Evolutionary conservation across 2,113 vertebrate genomes (phyloP).

Genomic region (Rallus limicola): DNA sequence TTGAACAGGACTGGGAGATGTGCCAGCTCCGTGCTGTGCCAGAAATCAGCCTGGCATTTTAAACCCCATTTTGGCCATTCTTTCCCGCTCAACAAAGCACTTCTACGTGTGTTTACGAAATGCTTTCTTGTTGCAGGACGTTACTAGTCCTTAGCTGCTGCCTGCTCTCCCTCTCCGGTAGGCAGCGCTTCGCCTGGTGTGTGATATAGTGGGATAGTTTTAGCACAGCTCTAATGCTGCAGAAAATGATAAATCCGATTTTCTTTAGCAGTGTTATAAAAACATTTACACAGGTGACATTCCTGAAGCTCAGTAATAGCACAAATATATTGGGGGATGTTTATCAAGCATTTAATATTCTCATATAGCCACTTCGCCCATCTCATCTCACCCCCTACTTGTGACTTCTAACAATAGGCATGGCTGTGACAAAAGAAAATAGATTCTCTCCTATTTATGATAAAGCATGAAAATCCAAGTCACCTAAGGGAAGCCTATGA

Average conservation of each 20-base stretch:
- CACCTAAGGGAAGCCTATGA: background rate
- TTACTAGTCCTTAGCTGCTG: background rate
- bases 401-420: background rate
- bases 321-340: background rate
- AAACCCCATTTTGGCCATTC: background rate
- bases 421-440: background rate
- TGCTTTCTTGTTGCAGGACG: background rate
- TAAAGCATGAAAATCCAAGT: background rate
- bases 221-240: background rate
- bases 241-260: background rate
- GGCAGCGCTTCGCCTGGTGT: background rate
- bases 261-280: background rate
- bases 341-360: background rate
- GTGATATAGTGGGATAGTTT: background rate
- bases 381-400: background rate
- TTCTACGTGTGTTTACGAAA: background rate
- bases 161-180: background rate
- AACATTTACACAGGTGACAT: background rate
- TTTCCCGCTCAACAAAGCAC: background rate
- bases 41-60: background rate
- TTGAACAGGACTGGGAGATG: background rate
- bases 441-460: background rate
- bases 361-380: background rate
- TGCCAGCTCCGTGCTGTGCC: background rate
- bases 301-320: background rate